Evolutionary conservation across 2,888 invertebrate species (phyloP), one percentile per base, ranked within the genome.

Genomic region (Caenorhabditis afra): DNA sequence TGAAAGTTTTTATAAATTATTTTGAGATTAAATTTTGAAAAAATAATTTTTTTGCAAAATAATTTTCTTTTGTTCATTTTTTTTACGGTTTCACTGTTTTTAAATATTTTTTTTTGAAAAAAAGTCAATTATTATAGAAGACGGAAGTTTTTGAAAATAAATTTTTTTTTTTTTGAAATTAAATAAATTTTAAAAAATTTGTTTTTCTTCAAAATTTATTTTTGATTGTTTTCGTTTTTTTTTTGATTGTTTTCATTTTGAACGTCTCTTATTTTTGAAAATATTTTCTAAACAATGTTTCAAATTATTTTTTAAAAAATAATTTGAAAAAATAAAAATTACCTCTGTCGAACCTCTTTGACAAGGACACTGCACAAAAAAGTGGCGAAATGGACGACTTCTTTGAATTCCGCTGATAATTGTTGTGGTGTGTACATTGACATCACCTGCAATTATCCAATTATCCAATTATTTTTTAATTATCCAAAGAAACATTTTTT

Each of bases 371-470:
- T 81, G 74, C 81, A 82, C 18, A 83, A 49, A 64, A 78, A 82
- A 11, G 82, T 68, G 49, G 82, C 73, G 57, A 86, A 86, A 83
- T 95, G 94, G 68, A 96, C 92, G 84, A 97, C 95, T 91, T 98
- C 97, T 93, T 96, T 95, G 92, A 98, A 98, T 91, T 97, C 96
- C 91, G 96, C 96, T 91, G 95, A 95, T 95, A 98, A 95, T 90
- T 97, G 97, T 41, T 81, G 84, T 0, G 90, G 87, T 7, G 81
- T 84, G 79, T 85, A 90, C 87, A 85, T 85, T 7, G 76, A 61
- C 76, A 87, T 88, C 18, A 90, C 82, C 90, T 90, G 75, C 2
- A 81, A 65, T 16, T 22, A 20, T 37, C 18, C 22, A 47, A 18
- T 22, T 52, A n/a, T 62, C 41, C 11, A 14, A 39, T 39, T 22